Base-by-base conservation (phyloP, 1,140 invertebrate species). In the Ceratosolen solmsi region DNA sequence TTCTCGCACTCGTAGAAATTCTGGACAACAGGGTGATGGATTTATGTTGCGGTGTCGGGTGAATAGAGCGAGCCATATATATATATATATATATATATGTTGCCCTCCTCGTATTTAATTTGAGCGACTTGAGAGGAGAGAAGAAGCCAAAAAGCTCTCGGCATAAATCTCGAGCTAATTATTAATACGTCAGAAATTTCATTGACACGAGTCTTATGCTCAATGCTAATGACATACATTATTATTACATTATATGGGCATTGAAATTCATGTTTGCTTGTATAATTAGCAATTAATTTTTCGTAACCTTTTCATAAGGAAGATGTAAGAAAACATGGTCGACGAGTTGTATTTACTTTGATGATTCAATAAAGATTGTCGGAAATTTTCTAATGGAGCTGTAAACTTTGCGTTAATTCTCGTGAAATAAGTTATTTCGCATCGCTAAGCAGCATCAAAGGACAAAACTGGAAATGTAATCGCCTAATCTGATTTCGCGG, bases 401-500 rank as follows among this genome's bases (percentile, higher is more conserved):
- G 54, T 25, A 74, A 80, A 74, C 38, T 80, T 74, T 54, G 58
- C 46, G 71, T 36, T 80, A 80, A 80, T 80, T 70, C 56, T 49
- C 30, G 46, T 38, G 71, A 68, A 81, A 81, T 36, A 58, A 81
- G 80, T 76, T 81, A 76, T 65, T 56, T 36, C 46, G 20, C 72
- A 5, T 60, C 36, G 41, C 71, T 80, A 33, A 65, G 71, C 60
- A 33, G 71, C 60, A 33, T 80, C 79, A 75, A 75, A 75, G 70
- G 79, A 74, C 72, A 56, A 36, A 68, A 30, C 79, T 74, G 58
- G 41, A 27, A 65, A 68, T 38, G 78, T 79, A 79, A 79, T 79
- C 78, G 78, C 36, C 71, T 75, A 70, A 81, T 81, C 80, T 56
- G 49, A 81, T 76, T 81, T 30, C 30, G 72, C 72, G 58, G 25